A percentile compares a stretch with the other conserved stretches of the same genome.
phyloP scores from a whole-genome alignment of 2,888 invertebrate species.

The Tipula confusa region DNA sequence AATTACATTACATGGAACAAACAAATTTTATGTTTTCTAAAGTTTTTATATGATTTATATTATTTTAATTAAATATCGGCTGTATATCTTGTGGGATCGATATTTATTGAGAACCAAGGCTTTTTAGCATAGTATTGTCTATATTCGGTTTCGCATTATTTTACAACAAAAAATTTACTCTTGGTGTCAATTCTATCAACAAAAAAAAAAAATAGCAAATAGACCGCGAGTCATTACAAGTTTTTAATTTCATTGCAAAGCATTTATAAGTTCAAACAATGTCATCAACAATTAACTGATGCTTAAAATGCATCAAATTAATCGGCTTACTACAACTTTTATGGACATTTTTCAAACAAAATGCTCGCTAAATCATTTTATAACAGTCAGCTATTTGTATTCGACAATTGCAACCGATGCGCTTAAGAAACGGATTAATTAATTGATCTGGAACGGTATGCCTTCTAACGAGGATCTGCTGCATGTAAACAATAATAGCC shows the following conservation, averaged over 20 bases:
- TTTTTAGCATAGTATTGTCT: too few relatives aligned
- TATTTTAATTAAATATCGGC: not conserved
- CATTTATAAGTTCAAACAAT: too few relatives aligned
- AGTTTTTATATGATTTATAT: not conserved
- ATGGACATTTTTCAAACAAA: constrained; percentile 44
- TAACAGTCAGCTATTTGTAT: constrained; percentile 42
- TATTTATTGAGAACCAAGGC: too few relatives aligned
- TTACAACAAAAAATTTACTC: too few relatives aligned
- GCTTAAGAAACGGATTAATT: constrained; percentile 38
- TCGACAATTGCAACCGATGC: constrained; percentile 34
- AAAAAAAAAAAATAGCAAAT: too few relatives aligned
- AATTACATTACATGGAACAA: not conserved
- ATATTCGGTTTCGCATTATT: too few relatives aligned
- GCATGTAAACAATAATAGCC: constrained; percentile 41
- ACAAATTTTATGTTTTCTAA: not conserved
- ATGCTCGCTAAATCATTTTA: constrained; percentile 44
- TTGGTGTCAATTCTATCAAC: too few relatives aligned
- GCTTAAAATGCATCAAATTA: constrained; percentile 45
- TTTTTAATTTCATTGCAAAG: too few relatives aligned
- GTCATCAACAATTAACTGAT: too few relatives aligned
- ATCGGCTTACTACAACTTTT: constrained; percentile 45
- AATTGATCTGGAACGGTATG: not conserved
- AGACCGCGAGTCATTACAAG: too few relatives aligned
- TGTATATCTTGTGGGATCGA: too few relatives aligned
- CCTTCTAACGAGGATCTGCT: constrained; percentile 40